Percentiles rank a stretch among this genome's conserved stretches.
These are phyloP conservation scores for Argyresthia albistria DNA, from an alignment of 2,888 invertebrate genomes.

Conservation along the genomic window DNA sequence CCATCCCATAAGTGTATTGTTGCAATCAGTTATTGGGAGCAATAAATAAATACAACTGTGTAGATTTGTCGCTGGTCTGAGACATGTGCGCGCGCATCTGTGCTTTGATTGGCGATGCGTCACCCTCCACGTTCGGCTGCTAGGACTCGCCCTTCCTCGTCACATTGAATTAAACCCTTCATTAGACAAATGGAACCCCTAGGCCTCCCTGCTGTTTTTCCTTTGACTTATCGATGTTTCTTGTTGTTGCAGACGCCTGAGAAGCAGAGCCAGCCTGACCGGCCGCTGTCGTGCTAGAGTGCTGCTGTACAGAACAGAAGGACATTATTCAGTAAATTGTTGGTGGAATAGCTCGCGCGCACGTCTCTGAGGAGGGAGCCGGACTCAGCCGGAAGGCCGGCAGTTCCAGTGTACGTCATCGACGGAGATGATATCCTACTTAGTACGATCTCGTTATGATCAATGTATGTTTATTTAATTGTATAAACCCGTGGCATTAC, in stretches of 20 bases:
- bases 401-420: conserved; percentile 61
- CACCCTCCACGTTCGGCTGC: conserved; percentile 25
- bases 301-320: conserved; percentile 33
- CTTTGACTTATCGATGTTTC: conserved; percentile 29
- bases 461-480: conserved; percentile 59
- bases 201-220: neutral
- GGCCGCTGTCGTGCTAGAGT: conserved; percentile 61
- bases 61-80: conserved; percentile 10
- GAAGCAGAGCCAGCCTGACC: conserved; percentile 75
- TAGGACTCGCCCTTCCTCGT: conserved; percentile 32
- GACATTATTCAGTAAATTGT: conserved; percentile 48
- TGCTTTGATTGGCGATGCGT: conserved; percentile 40
- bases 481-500: conserved; percentile 59
- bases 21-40: conserved; percentile 5
- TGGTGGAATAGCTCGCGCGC: neutral
- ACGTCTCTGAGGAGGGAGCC: neutral
- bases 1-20: neutral
- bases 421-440: conserved; percentile 53
- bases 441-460: conserved; percentile 69
- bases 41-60: neutral
- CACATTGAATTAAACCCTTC: conserved; percentile 20
- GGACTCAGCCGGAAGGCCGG: conserved; percentile 19
- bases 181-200: conserved; percentile 14
- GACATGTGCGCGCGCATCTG: conserved; percentile 55
- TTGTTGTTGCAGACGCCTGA: conserved; percentile 76